These are phyloP conservation scores for Eupleurogrammus muticus DNA, from an alignment of 2,797 vertebrate genomes.

Conservation along the genomic window DNA sequence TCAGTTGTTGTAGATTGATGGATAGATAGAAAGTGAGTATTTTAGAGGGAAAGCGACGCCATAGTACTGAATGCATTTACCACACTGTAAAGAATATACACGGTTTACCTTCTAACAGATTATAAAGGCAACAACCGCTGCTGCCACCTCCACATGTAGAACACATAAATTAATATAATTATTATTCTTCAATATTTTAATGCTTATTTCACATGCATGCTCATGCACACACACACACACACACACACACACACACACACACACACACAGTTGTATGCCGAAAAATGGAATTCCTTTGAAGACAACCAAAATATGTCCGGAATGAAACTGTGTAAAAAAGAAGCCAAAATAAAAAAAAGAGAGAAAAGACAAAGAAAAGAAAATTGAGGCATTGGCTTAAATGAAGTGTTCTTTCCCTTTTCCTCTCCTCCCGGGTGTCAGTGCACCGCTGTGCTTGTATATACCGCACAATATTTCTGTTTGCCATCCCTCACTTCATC, in stretches of 20 bases:
- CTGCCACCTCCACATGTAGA: slow-evolving; percentile 39
- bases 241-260: slow-evolving; percentile 21
- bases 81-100: slow-evolving; percentile 7
- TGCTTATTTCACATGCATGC: slow-evolving; percentile 40
- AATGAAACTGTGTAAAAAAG: slow-evolving; percentile 60
- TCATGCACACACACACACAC: neutral
- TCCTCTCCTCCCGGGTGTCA: slow-evolving; percentile 50
- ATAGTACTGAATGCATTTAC: slow-evolving; percentile 22
- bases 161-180: slow-evolving; percentile 23
- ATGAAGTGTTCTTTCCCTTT: slow-evolving; percentile 70
- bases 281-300: slow-evolving; percentile 65
- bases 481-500: slow-evolving; percentile 61
- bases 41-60: slow-evolving; percentile 3
- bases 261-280: slow-evolving; percentile 14
- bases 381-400: slow-evolving; percentile 44
- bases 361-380: slow-evolving; percentile 7
- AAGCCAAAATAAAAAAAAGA: slow-evolving; percentile 24
- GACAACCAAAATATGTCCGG: slow-evolving; percentile 69
- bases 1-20: neutral
- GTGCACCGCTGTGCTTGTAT: slow-evolving; percentile 71
- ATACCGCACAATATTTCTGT: slow-evolving; percentile 63
- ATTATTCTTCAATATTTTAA: slow-evolving; percentile 36
- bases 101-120: no score
- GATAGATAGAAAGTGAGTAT: slow-evolving; percentile 6
- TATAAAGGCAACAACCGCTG: neutral